These are phyloP conservation scores for Pycnomerus fuliginosus DNA, from an alignment of 2,888 invertebrate species.

Conservation along the genomic window DNA sequence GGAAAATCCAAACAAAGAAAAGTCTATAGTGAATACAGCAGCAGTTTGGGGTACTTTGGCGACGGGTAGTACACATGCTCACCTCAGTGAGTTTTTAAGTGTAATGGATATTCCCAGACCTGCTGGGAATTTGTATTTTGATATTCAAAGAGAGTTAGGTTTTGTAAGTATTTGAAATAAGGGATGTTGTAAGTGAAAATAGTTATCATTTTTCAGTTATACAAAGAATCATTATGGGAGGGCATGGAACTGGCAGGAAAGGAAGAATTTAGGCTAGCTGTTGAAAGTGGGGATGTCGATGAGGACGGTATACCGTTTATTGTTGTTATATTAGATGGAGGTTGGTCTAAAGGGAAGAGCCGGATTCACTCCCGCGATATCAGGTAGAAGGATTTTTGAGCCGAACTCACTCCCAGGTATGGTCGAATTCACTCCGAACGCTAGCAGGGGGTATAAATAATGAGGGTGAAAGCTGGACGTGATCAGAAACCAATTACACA, in stretches of 20 bases:
- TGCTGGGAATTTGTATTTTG: background rate
- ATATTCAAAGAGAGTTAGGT: background rate
- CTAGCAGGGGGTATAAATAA: too few relatives aligned
- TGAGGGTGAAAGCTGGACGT: too few relatives aligned
- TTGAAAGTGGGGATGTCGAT: conserved; percentile 11
- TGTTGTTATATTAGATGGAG: conserved; percentile 24
- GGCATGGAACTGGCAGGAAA: too few relatives aligned
- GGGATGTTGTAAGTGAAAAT: too few relatives aligned
- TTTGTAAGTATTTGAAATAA: background rate
- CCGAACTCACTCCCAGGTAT: too few relatives aligned
- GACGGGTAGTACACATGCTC: background rate
- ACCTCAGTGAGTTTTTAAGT: background rate
- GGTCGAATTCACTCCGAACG: too few relatives aligned
- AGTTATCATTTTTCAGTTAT: conserved; percentile 9
- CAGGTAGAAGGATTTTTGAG: too few relatives aligned
- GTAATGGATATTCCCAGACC: background rate
- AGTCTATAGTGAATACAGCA: too few relatives aligned
- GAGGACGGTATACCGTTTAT: conserved; percentile 19
- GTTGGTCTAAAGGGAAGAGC: conserved; percentile 24
- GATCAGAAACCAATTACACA: too few relatives aligned
- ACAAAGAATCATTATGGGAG: too few relatives aligned
- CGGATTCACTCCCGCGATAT: too few relatives aligned
- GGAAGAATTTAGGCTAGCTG: conserved; percentile 13
- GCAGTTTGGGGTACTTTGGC: background rate
- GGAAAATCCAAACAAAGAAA: too few relatives aligned